phyloP scores from a whole-genome alignment of 2,888 invertebrate species.

The Amiota minor region DNA sequence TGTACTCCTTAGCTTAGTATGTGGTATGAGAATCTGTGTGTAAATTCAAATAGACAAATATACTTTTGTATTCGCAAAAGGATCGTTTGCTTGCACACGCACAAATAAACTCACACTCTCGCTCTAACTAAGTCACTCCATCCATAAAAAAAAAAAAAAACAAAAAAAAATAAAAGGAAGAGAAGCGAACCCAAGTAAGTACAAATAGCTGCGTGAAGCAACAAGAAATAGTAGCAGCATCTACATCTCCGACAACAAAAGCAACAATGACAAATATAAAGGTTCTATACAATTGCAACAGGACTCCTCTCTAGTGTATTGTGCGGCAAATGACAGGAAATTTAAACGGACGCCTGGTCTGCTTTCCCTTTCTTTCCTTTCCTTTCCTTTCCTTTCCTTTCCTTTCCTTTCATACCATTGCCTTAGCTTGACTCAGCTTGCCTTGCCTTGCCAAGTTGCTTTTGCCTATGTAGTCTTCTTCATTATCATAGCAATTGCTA shows the following conservation, averaged over 20 bases:
- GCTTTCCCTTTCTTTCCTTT: background rate
- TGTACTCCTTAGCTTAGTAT: background rate
- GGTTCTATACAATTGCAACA: slow-evolving; percentile 55
- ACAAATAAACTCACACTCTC: background rate
- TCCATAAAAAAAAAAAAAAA: background rate
- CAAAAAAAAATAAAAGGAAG: background rate
- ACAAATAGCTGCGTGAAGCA: slow-evolving; percentile 24
- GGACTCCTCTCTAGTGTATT: slow-evolving; percentile 61
- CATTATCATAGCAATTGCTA: slow-evolving; percentile 58
- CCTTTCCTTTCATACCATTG: no score
- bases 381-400: no score
- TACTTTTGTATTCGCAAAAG: slow-evolving; percentile 43
- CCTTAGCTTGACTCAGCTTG: no score
- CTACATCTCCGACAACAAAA: background rate
- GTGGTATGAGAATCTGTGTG: slow-evolving; percentile 36
- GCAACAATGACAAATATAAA: slow-evolving; percentile 25
- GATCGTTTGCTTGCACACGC: slow-evolving; percentile 36
- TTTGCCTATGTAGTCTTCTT: background rate
- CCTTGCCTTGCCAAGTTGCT: background rate
- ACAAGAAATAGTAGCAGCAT: slow-evolving; percentile 33
- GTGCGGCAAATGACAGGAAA: slow-evolving; percentile 68
- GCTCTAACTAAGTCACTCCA: background rate
- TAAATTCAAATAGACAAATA: slow-evolving; percentile 55
- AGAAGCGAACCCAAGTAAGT: background rate
- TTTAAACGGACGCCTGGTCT: slow-evolving; percentile 61